Evolutionary conservation across 2,113 vertebrate genomes (phyloP), one percentile per base, ranked within the genome.

Genomic region (Daubentonia madagascariensis): DNA sequence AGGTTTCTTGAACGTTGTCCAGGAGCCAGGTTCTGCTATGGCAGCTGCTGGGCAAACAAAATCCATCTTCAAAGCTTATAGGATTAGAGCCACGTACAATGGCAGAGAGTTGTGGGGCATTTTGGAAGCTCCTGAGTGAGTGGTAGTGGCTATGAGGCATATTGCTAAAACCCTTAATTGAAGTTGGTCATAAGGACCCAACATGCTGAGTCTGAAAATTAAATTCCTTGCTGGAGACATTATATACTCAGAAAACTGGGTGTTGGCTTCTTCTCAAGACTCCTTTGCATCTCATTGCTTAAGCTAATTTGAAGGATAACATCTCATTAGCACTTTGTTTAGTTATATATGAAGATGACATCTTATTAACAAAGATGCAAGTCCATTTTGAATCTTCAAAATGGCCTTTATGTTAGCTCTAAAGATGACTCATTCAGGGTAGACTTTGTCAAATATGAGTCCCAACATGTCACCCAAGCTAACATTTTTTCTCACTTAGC

Each of bases 221-320:
- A 10, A 45, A 6, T 54, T 89, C 40, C 48, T 73, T 45, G 43
- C 78, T 78, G 48, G 2, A 37, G 32, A 89, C 89, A 83, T 91
- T 98, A 97, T 98, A 98, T 98, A 96, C 73, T 52, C 72, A 54
- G 83, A 90, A 78, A 88, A 45, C 81, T 94, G 97, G 95, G 97
- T 91, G 97, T 96, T 89, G 97, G 67, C 97, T 81, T 81, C 80
- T 57, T 90, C 80, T 63, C 67, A 85, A 52, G 65, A 57, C 40
- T 96, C 54, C 68, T 81, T 86, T 85, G 25, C 57, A 70, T 43
- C 11, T 86, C 28, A 35, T 28, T 67, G 83, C 83, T 91, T 68
- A 37, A 85, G 95, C 61, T 89, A 79, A 95, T 91, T 96, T 93
- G 85, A 90, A 96, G 83, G 45, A n/a, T 83, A 79, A 28, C 96